These are phyloP conservation scores for Drosophila arizonae DNA, from an alignment of 1,140 invertebrate species.

Conservation along the genomic window DNA sequence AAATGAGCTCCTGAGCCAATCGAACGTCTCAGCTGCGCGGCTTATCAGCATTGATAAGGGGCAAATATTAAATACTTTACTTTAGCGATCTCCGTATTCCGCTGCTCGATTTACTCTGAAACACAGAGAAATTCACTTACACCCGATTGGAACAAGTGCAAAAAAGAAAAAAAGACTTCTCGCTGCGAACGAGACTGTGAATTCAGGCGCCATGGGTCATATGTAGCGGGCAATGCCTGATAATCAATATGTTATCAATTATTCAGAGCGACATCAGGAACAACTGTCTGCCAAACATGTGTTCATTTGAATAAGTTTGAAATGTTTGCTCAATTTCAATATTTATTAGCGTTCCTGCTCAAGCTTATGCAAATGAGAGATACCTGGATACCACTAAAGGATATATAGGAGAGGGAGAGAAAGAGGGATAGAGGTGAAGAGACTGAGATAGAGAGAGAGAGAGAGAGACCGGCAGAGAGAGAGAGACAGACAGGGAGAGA, in stretches of 20 bases:
- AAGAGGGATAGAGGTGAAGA: no score
- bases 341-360: background rate
- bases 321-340: background rate
- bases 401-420: no score
- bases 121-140: constrained; percentile 8
- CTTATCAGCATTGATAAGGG: constrained; percentile 42
- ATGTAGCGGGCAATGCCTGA: constrained; percentile 50
- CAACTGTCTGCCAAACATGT: constrained; percentile 7
- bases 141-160: constrained; percentile 22
- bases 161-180: constrained; percentile 49
- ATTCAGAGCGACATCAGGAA: background rate
- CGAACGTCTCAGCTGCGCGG: background rate
- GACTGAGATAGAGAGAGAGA: no score
- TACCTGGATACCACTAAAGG: no score
- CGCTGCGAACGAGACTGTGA: constrained; percentile 30
- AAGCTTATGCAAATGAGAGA: constrained; percentile 1
- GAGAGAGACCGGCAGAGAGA: no score
- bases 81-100: constrained; percentile 11
- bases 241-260: constrained; percentile 47
- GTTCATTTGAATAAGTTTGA: constrained; percentile 2
- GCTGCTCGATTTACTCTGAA: constrained; percentile 9
- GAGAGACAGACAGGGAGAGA: no score
- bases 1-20: constrained; percentile 8
- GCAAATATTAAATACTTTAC: constrained; percentile 2
- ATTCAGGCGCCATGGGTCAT: constrained; percentile 38